phyloP scores from a whole-genome alignment of 30 jellyfish, hydroid and myxozoan species.

The Haliclystus octoradiatus region DNA sequence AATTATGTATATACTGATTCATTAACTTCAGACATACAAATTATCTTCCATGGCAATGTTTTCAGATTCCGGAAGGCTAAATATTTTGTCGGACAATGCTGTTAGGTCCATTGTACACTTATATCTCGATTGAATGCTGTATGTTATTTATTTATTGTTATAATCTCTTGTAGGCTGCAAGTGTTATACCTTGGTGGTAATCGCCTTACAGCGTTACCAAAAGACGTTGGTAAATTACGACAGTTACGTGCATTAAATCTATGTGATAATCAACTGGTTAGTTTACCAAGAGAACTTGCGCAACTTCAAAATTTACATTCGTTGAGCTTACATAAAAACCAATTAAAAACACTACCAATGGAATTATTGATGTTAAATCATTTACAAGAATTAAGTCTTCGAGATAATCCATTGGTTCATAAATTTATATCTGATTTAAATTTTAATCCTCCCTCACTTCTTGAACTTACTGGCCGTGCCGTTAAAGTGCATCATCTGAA shows the following conservation, averaged over 20 bases:
- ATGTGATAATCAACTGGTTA: constrained; percentile 76
- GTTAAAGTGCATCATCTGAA: constrained; percentile 34
- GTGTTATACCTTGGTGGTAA: constrained; percentile 97
- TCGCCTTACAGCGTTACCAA: constrained; percentile 27
- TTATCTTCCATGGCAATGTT: too few relatives aligned
- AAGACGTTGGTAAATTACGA: constrained; percentile 37
- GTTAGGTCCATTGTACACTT: too few relatives aligned
- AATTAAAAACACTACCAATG: constrained; percentile 76
- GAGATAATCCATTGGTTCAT: constrained; percentile 95
- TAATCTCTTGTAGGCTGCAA: constrained; percentile 61
- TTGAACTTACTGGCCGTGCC: constrained; percentile 89
- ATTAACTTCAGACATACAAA: too few relatives aligned
- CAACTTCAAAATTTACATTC: constrained; percentile 72
- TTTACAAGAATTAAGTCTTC: constrained; percentile 76
- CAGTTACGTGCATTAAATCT: constrained; percentile 68
- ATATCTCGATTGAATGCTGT: too few relatives aligned
- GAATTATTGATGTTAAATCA: constrained; percentile 69
- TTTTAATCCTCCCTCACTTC: constrained; percentile 89
- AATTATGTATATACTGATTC: too few relatives aligned
- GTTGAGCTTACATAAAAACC: constrained; percentile 82
- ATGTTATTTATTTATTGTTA: too few relatives aligned
- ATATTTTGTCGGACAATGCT: too few relatives aligned
- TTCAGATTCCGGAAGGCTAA: too few relatives aligned
- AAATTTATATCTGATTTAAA: constrained; percentile 77
- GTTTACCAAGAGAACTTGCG: constrained; percentile 81